phyloP scores from a whole-genome alignment of 2,888 invertebrate genomes.

The Tipula confusa region DNA sequence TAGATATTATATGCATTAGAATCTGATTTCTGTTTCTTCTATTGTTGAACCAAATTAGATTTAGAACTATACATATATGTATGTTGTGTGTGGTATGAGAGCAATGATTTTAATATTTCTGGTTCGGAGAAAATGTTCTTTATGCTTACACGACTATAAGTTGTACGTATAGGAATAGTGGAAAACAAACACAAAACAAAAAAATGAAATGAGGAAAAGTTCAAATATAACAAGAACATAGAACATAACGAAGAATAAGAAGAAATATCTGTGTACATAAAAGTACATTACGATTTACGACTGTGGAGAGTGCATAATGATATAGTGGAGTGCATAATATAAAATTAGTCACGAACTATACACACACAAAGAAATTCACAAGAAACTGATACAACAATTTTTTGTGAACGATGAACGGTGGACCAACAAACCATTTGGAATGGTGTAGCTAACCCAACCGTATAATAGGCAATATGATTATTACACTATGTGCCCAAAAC shows the following conservation, averaged over 20 bases:
- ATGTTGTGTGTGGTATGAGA: not conserved
- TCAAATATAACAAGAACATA: not conserved
- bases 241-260: not conserved
- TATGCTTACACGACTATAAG: not conserved
- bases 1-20: not conserved
- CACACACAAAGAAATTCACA: no score
- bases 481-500: not conserved
- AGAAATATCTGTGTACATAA: not conserved
- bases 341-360: not conserved
- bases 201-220: not conserved
- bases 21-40: not conserved
- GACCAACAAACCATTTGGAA: not conserved
- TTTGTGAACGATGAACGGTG: not conserved
- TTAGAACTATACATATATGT: no score
- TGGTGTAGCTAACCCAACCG: not conserved
- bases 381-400: no score
- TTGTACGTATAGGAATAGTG: not conserved
- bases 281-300: not conserved
- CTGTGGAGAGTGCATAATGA: not conserved
- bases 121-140: not conserved
- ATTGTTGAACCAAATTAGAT: not conserved
- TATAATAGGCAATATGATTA: not conserved
- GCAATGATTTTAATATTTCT: not conserved
- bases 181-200: no score
- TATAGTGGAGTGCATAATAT: not conserved